A percentile compares a stretch with the other conserved stretches of the same genome.
Conservation (phyloP, 2,113 vertebrate species). For the Centropus unirufus region DNA sequence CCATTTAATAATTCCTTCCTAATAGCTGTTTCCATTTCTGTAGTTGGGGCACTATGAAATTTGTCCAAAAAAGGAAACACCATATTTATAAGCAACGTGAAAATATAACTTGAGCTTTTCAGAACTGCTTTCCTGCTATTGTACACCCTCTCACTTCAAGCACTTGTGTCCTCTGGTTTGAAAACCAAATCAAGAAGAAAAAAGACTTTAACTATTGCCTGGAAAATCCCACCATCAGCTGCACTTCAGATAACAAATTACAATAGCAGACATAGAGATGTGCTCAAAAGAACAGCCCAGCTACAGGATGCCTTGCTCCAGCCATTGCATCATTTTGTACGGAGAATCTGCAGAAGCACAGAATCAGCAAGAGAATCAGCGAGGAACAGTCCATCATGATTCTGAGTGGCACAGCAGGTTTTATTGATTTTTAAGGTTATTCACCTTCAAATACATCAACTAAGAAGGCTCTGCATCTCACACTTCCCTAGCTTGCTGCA, state of each 20-base stretch:
- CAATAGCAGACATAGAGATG: neutral
- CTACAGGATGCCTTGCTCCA: neutral
- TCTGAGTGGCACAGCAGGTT: neutral
- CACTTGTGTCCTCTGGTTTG: neutral
- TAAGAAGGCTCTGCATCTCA: constrained; percentile 3
- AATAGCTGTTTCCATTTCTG: neutral
- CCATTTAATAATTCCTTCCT: neutral
- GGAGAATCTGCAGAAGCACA: neutral
- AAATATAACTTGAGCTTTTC: neutral
- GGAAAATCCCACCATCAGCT: neutral
- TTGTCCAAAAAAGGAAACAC: neutral
- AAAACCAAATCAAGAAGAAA: neutral
- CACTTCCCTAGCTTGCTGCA: neutral
- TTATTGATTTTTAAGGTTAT: constrained; percentile 58
- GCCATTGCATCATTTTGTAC: neutral
- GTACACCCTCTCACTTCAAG: neutral
- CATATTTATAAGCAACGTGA: neutral
- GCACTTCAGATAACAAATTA: neutral
- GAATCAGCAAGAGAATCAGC: neutral
- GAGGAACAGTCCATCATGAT: neutral
- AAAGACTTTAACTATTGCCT: neutral
- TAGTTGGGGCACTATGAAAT: neutral
- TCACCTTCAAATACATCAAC: constrained; percentile 15
- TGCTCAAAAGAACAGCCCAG: neutral
- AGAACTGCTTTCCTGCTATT: neutral